Percentiles rank a stretch among this genome's conserved stretches.
phyloP scores from a whole-genome alignment of 2,113 vertebrate species.

The Lynx canadensis region DNA sequence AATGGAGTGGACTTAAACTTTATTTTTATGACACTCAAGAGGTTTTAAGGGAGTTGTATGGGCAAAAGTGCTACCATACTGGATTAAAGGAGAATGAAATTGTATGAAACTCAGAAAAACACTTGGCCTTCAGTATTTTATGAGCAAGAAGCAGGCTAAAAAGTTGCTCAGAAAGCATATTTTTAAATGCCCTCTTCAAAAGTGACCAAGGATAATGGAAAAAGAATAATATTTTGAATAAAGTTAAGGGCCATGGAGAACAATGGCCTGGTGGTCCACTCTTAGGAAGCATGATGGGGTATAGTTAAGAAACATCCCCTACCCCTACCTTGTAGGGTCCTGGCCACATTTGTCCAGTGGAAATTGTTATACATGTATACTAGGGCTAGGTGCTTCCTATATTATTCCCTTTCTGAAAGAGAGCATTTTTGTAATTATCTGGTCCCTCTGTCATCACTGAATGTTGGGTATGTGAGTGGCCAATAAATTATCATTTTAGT shows the following conservation, averaged over 20 bases:
- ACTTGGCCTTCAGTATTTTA: neutral
- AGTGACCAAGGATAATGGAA: neutral
- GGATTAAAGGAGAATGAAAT: neutral
- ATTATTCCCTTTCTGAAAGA: neutral
- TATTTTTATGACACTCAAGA: neutral
- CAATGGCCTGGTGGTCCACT: neutral
- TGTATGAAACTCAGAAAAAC: neutral
- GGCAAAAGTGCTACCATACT: neutral
- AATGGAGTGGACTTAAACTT: neutral
- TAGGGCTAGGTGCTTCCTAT: neutral
- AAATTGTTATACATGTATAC: neutral
- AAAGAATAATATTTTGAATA: neutral
- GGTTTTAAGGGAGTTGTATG: neutral
- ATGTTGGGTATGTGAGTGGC: neutral
- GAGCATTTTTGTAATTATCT: neutral
- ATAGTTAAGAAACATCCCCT: neutral
- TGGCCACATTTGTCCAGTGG: neutral
- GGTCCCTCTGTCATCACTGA: neutral
- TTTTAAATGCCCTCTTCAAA: neutral
- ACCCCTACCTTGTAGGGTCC: neutral
- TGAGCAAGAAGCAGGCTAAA: neutral
- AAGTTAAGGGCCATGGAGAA: neutral
- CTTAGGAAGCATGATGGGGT: neutral
- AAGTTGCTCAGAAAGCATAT: neutral
- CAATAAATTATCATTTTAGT: neutral